Evolutionary conservation across 2,113 vertebrate species (phyloP).

Genomic region (Dendrocopos noguchii): DNA sequence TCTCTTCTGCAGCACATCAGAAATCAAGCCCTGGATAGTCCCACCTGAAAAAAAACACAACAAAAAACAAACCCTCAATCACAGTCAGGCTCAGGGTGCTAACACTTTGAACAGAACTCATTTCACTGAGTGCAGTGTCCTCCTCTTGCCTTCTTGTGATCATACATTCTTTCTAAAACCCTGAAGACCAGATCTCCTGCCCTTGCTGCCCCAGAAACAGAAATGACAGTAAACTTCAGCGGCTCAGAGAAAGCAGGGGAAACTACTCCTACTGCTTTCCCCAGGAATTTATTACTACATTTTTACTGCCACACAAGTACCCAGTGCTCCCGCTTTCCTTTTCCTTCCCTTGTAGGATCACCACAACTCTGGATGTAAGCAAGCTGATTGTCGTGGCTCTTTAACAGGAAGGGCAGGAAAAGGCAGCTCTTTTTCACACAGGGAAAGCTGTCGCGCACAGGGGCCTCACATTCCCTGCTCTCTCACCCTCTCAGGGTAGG

Average conservation of each 20-base stretch:
- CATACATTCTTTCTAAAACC: neutral
- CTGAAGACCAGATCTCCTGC: neutral
- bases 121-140: neutral
- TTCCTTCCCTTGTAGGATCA: neutral
- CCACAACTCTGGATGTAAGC: neutral
- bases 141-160: neutral
- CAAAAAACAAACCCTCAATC: neutral
- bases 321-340: neutral
- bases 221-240: neutral
- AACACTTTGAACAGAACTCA: neutral
- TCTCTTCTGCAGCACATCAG: too few relatives aligned
- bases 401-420: neutral
- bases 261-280: neutral
- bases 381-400: neutral
- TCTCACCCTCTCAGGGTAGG: neutral
- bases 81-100: neutral
- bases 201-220: neutral
- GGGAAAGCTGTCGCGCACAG: neutral
- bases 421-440: neutral
- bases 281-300: neutral
- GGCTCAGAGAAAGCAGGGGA: neutral
- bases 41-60: too few relatives aligned
- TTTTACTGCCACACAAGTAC: neutral
- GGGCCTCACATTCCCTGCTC: neutral
- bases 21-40: too few relatives aligned